Evolutionary conservation across 2,888 invertebrate species (phyloP).

Genomic region (Hydriomena furcata): DNA sequence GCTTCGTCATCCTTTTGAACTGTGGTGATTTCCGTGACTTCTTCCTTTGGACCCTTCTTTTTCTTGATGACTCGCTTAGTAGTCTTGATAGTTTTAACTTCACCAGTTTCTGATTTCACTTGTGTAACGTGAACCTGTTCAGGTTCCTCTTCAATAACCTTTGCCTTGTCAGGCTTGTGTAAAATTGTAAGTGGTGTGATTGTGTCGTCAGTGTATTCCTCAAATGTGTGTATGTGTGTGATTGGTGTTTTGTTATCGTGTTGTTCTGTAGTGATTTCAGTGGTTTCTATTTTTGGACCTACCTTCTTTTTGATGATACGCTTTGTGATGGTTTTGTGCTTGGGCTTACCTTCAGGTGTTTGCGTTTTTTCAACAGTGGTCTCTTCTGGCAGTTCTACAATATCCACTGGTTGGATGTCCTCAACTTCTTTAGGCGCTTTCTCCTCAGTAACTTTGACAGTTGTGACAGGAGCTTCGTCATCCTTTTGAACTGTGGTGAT

Average conservation of each 20-base stretch:
- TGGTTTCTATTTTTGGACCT: conserved; percentile 45
- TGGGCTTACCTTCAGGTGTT: conserved; percentile 40
- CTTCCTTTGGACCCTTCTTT: no score
- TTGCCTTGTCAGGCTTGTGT: no score
- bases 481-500: conserved; percentile 36
- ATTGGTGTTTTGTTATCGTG: conserved; percentile 8
- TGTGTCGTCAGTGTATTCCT: no score
- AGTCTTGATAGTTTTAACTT: no score
- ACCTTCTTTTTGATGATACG: conserved; percentile 47
- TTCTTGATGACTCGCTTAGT: no score
- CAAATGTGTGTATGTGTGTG: no score
- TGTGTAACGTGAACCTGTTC: no score
- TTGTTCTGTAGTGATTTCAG: conserved; percentile 27
- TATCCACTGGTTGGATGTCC: conserved; percentile 12
- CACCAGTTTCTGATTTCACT: no score
- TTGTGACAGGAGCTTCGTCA: conserved; percentile 28
- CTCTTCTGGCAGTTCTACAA: conserved; percentile 56
- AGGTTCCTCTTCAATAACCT: no score
- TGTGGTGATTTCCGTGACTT: no score
- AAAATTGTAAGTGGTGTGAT: no score
- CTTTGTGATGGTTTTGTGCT: conserved; percentile 45
- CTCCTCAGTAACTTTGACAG: conserved; percentile 44
- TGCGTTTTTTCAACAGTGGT: conserved; percentile 56
- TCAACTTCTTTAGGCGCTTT: conserved; percentile 31
- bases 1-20: no score